Conservation (phyloP, 2,888 invertebrate species). For the Bugula neritina region DNA sequence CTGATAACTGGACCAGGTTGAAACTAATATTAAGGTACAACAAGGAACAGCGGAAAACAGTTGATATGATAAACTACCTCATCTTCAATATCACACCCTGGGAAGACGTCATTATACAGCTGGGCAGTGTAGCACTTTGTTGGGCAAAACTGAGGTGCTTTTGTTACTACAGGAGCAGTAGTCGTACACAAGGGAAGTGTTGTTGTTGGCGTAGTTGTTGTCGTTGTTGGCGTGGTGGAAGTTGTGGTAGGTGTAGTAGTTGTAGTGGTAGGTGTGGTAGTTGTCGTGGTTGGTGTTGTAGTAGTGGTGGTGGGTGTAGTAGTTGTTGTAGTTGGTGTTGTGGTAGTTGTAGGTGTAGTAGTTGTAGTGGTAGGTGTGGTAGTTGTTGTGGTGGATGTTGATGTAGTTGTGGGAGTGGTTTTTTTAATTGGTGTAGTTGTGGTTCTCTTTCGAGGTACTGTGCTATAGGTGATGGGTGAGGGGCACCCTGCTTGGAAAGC, state of each 20-base stretch:
- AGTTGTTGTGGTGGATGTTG: conserved; percentile 20
- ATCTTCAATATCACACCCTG: neutral
- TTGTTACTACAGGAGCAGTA: neutral
- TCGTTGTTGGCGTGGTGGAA: neutral
- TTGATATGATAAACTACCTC: too few species aligned
- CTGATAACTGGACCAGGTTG: too few species aligned
- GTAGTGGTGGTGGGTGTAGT: neutral
- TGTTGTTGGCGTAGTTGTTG: neutral
- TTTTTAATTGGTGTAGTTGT: conserved; percentile 22
- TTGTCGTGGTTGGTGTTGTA: neutral
- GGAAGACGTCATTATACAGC: neutral
- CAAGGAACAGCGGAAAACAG: too few species aligned
- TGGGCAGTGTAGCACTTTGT: neutral
- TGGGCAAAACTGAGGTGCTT: neutral
- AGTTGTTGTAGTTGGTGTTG: neutral
- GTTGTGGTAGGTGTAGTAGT: neutral
- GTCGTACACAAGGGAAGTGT: neutral
- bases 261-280: neutral
- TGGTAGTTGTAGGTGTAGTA: neutral
- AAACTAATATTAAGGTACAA: too few species aligned
- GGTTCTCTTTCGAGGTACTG: neutral
- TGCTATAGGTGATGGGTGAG: neutral
- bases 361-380: neutral
- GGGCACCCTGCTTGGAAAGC: conserved; percentile 19
- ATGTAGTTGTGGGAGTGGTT: conserved; percentile 22